Evolutionary conservation across 2,797 vertebrate species (phyloP).

Genomic region (Manis crassicaudata): DNA sequence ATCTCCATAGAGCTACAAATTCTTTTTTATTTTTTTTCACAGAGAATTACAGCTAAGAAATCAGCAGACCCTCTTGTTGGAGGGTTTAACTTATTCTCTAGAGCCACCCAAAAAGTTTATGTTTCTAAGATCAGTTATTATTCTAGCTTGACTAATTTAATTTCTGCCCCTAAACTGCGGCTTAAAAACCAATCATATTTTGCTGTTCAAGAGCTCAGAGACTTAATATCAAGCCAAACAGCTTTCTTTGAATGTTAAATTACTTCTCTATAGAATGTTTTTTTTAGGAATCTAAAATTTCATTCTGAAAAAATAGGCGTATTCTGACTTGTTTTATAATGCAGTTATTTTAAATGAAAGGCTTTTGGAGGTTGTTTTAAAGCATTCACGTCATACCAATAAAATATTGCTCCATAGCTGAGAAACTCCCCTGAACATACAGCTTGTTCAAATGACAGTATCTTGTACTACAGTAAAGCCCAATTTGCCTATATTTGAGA

Average conservation of each 20-base stretch:
- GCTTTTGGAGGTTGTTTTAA: neutral
- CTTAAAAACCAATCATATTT: conserved; percentile 31
- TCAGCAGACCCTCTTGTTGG: neutral
- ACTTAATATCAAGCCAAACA: neutral
- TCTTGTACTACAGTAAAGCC: neutral
- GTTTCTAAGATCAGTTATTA: conserved; percentile 13
- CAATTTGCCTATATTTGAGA: neutral
- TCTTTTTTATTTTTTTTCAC: neutral
- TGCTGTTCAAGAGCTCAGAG: neutral
- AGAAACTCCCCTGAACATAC: neutral
- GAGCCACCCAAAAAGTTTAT: neutral
- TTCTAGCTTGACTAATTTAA: conserved; percentile 38
- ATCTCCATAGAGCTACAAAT: neutral
- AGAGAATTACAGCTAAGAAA: conserved; percentile 38
- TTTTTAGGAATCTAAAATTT: neutral
- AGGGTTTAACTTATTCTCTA: conserved; percentile 17
- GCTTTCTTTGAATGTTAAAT: neutral
- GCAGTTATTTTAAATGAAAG: neutral
- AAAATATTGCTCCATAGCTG: neutral
- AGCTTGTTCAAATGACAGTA: conserved; percentile 15
- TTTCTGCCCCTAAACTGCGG: neutral
- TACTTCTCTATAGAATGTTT: conserved; percentile 9
- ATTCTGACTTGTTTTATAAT: neutral
- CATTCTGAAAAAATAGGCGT: neutral
- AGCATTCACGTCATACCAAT: neutral